phyloP scores from a whole-genome alignment of 2,888 invertebrate species.

The Epistrophella euchroma region DNA sequence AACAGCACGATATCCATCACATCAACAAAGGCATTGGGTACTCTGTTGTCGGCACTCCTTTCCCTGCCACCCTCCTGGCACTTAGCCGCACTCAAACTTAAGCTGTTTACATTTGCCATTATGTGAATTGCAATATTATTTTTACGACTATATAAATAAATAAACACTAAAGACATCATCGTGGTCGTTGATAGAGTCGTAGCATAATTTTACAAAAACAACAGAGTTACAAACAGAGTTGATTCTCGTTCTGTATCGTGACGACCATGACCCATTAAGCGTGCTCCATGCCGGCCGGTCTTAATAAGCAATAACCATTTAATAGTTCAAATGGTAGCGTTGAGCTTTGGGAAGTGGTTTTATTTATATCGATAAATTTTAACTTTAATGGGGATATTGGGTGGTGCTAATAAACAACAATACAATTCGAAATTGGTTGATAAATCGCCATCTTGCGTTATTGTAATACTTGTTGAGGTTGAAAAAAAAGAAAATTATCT shows the following conservation, averaged over 20 bases:
- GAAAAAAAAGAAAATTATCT: too few relatives aligned
- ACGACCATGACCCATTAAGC: constrained; percentile 46
- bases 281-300: constrained; percentile 34
- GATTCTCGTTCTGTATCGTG: constrained; percentile 15
- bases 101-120: constrained; percentile 66
- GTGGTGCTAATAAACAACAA: too few relatives aligned
- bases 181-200: background rate
- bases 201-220: constrained; percentile 12
- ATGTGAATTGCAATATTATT: constrained; percentile 64
- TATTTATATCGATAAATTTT: background rate
- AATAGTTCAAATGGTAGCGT: background rate
- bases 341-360: background rate
- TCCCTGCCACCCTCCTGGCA: constrained; percentile 18
- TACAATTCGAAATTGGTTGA: too few relatives aligned
- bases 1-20: constrained; percentile 44
- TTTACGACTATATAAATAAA: constrained; percentile 44
- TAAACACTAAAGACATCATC: constrained; percentile 31
- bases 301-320: constrained; percentile 5
- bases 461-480: too few relatives aligned
- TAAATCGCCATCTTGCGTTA: too few relatives aligned
- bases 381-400: background rate
- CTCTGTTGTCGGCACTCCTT: constrained; percentile 40
- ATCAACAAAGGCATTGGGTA: constrained; percentile 2
- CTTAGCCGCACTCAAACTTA: constrained; percentile 65
- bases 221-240: constrained; percentile 6